Evolutionary conservation across 2,113 vertebrate species (phyloP).

Genomic region (Illadopsis cleaveri): DNA sequence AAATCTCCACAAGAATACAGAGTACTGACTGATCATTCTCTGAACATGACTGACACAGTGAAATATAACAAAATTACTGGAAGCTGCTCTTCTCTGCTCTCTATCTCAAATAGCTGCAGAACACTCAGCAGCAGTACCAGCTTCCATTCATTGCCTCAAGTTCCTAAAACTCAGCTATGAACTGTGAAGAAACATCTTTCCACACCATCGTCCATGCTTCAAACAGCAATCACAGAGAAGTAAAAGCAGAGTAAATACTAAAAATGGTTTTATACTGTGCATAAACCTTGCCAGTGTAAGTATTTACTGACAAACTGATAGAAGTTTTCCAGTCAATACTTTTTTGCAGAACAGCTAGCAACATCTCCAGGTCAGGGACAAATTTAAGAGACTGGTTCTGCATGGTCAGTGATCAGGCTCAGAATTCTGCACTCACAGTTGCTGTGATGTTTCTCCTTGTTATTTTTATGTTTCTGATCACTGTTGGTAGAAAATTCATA

Average conservation of each 20-base stretch:
- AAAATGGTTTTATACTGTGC: neutral
- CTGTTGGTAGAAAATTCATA: neutral
- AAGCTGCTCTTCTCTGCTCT: neutral
- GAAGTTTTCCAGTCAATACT: neutral
- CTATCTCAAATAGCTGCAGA: neutral
- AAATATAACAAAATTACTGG: neutral
- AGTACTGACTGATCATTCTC: neutral
- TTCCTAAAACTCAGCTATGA: neutral
- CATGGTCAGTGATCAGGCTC: neutral
- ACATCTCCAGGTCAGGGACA: neutral
- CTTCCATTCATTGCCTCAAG: neutral
- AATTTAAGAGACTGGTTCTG: neutral
- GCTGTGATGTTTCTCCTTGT: neutral
- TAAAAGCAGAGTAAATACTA: neutral
- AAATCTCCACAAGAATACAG: neutral
- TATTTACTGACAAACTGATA: neutral
- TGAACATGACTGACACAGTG: neutral
- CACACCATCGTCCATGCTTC: fast-evolving
- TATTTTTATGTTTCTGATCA: neutral
- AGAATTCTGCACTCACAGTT: neutral
- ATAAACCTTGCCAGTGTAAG: neutral
- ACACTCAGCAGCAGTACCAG: neutral
- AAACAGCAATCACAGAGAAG: neutral
- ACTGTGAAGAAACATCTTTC: neutral
- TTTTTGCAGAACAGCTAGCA: neutral